Conservation (phyloP, 2,888 invertebrate genomes). For the Sinopyrophorus schimmeli region DNA sequence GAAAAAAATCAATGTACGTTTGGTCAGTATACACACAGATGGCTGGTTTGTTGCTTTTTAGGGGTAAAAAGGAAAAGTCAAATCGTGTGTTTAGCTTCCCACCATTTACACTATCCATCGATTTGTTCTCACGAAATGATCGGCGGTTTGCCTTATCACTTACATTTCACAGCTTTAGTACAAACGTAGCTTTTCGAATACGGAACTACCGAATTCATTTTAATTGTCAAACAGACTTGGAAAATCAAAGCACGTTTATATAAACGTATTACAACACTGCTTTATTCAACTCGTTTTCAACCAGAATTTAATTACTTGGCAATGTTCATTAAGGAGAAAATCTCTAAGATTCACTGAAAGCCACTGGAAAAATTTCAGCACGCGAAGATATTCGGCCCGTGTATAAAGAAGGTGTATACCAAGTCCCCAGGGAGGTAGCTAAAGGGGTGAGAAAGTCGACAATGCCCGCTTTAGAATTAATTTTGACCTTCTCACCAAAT, state of each 20-base stretch:
- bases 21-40: slow-evolving; percentile 53
- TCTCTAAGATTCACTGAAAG: too few species aligned
- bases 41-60: slow-evolving; percentile 50
- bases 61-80: slow-evolving; percentile 39
- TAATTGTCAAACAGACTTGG: slow-evolving; percentile 40
- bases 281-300: slow-evolving; percentile 56
- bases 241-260: slow-evolving; percentile 42
- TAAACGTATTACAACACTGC: slow-evolving; percentile 45
- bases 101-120: slow-evolving; percentile 25
- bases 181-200: slow-evolving; percentile 16
- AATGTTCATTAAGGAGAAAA: slow-evolving; percentile 48
- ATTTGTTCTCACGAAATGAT: slow-evolving; percentile 18
- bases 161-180: slow-evolving; percentile 17
- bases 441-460: too few species aligned
- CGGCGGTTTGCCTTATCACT: slow-evolving; percentile 5
- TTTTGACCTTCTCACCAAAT: too few species aligned
- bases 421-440: too few species aligned
- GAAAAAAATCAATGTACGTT: slow-evolving; percentile 45
- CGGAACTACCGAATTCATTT: slow-evolving; percentile 35
- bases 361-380: too few species aligned
- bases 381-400: too few species aligned
- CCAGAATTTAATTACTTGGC: slow-evolving; percentile 57
- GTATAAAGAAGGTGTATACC: too few species aligned
- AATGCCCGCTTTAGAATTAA: slow-evolving; percentile 1
- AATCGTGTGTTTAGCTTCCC: slow-evolving; percentile 19